Base-by-base conservation (phyloP, 2,113 vertebrate genomes). In the Hydrolagus affinis region DNA sequence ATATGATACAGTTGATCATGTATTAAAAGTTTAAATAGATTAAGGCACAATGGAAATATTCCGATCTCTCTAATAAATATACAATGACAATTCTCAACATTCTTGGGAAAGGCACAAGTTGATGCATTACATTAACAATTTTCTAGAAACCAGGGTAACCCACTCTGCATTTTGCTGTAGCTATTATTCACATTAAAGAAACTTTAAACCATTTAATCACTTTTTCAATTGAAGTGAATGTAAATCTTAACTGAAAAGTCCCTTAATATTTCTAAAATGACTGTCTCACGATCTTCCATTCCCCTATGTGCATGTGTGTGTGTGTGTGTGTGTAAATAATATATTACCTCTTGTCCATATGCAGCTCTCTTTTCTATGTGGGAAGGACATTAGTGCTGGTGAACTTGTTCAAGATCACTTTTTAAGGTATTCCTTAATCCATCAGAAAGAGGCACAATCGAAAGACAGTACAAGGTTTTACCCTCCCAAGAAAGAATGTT, bases 51-150 rank as follows among this genome's bases (percentile, higher is more conserved):
- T 83, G 60, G 64, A 32, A 66, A 83, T 28, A 83, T 19, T 56
- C 28, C 60, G 6, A 83, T 83, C 19, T 66, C 59, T 83, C 11
- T 66, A 83, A 83, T 80, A 83, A 83, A 83, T 83, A 83, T 83
- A 83, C 30, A 83, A 6, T 44, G 6, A 44, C 44, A 44, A 30
- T 66, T 83, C 60, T 83, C 60, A 10, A 30, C 25, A 68, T 83
- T 80, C 66, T 15, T 17, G 15, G 32, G 78, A 68, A 83, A 83
- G 78, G 78, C 78, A 83, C 78, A 11, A 80, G 66, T 66, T 25
- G 28, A 83, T 83, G 6, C 78, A 66, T 60, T 66, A 83, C 23
- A 15, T 68, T 68, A 68, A 28, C 78, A 83, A 10, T 83, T 68
- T 59, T 78, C 78, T 83, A 83, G 75, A 60, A 32, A 17, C 62